Evolutionary conservation across 2,888 invertebrate species (phyloP).

Genomic region (Schizaphis graminum): DNA sequence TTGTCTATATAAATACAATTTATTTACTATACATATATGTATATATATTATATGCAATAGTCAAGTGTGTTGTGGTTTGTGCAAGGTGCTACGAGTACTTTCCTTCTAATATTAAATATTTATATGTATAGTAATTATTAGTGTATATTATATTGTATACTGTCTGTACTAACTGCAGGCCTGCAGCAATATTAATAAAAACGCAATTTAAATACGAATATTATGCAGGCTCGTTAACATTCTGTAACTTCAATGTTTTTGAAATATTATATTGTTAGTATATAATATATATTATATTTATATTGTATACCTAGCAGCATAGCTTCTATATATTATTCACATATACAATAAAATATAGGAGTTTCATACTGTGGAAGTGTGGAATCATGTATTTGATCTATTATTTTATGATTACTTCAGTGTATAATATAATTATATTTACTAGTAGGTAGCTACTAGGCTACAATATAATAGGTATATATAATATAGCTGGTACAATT

Average conservation of each 20-base stretch:
- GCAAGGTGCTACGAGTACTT: neutral
- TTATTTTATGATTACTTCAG: neutral
- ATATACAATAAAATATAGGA: neutral
- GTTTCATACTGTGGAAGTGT: neutral
- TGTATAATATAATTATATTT: neutral
- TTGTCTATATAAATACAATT: neutral
- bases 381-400: neutral
- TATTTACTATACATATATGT: too few relatives aligned
- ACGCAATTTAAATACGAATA: neutral
- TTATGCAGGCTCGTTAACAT: neutral
- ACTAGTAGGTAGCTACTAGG: too few relatives aligned
- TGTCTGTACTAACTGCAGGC: neutral
- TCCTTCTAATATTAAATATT: neutral
- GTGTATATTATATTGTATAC: neutral
- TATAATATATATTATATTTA: neutral
- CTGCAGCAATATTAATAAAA: neutral
- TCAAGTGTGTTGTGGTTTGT: neutral
- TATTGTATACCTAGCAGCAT: neutral
- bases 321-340: neutral
- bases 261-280: neutral
- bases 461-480: neutral
- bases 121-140: neutral
- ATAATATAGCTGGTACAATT: neutral
- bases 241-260: neutral
- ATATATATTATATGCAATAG: neutral